Conservation (phyloP, 1,140 invertebrate genomes). For the Drosophila rufa region DNA sequence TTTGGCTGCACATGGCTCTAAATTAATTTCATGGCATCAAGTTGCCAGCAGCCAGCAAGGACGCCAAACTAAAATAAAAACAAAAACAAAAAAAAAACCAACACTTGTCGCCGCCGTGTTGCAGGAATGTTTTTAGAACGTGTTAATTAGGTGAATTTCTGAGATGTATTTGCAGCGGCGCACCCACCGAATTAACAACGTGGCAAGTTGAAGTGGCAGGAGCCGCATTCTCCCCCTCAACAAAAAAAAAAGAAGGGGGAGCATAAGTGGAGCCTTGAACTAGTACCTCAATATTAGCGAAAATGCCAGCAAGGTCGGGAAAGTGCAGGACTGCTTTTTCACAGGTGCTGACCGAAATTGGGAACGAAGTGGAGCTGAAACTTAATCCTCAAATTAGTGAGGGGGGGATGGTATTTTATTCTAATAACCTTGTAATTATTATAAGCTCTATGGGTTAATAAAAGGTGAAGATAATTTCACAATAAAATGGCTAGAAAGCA, state of each 20-base stretch:
- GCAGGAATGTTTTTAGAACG: conserved; percentile 43
- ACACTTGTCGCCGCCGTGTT: conserved; percentile 20
- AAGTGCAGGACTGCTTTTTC: background rate
- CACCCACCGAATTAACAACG: conserved; percentile 32
- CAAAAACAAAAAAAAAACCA: background rate
- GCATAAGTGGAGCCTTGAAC: conserved; percentile 30
- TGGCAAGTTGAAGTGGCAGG: conserved; percentile 11
- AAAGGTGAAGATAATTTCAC: background rate
- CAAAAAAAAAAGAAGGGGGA: background rate
- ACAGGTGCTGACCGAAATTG: conserved; percentile 15
- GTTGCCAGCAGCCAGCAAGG: conserved; percentile 34
- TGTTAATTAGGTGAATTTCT: conserved; percentile 52
- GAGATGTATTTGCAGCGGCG: conserved; percentile 40
- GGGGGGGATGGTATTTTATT: too few relatives aligned
- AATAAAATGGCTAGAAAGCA: background rate
- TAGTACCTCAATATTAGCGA: conserved; percentile 12
- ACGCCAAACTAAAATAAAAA: conserved; percentile 23
- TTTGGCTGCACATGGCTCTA: conserved; percentile 34
- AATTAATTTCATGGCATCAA: conserved; percentile 40
- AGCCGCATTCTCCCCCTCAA: background rate
- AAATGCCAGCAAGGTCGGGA: conserved; percentile 21
- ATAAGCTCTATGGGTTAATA: background rate
- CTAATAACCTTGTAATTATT: background rate
- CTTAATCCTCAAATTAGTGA: conserved; percentile 1
- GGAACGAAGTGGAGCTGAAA: background rate